Base-by-base conservation (phyloP, 2,113 vertebrate species). In the Otolemur garnettii region DNA sequence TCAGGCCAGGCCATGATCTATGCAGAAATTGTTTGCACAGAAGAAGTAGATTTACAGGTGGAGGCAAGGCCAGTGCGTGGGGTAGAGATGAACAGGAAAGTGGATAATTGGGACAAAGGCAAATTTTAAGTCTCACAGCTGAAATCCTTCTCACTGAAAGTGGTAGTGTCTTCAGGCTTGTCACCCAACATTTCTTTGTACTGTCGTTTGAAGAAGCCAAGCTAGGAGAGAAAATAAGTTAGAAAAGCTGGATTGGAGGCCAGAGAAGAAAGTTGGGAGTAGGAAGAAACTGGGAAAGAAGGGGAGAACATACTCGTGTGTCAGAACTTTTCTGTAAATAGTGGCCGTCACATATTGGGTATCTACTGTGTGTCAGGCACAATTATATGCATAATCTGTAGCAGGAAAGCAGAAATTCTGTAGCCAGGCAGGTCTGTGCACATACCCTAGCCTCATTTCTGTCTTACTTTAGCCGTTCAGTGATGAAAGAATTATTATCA, bases 161-260 rank as follows among this genome's bases (percentile, higher is more conserved):
- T 12, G 9, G 62, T 19, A 5, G 21, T n/a, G 3, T 83, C 50
- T 78, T 55, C 75, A 13, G 55, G n/a, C 22, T 96, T 62, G 30
- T 60, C 24, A 1, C 78, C 84, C 45, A 99, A 96, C 98, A 99
- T 98, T 1, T 98, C 59, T 59, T 98, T 98, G 94, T 99, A 99
- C 59, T 97, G 98, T 82, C 98, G 98, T 94, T 99, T 99, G 97
- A 99, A 99, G 97, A 99, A 99, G 59, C 99, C 99, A 96, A 98
- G 96, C 99, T 99, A 24, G 38, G 74, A 85, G 53, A 72, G 75
- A 38, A 95, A 87, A 17, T 80, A 57, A 95, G 53, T 62, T 22
- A 82, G 66, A 92, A 92, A 69, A 80, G 15, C 30, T 60, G 75
- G 33, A 80, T 97, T 11, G 96, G 68, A 88, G n/a, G 38, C 1